phyloP scores from a whole-genome alignment of 1,140 invertebrate species.

The Formica selysi region DNA sequence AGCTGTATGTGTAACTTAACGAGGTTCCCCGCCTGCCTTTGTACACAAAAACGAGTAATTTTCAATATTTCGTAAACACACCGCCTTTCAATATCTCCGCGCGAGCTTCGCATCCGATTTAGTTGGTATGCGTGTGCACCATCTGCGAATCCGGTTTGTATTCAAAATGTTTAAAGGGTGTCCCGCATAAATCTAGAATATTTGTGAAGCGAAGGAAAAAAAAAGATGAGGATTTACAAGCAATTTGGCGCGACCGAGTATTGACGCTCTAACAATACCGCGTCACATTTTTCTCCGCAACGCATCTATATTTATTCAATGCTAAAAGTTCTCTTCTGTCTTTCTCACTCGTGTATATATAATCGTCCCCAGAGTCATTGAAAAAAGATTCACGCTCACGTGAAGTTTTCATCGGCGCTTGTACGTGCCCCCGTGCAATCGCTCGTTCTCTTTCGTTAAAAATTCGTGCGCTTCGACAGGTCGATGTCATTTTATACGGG shows the following conservation, averaged over 20 bases:
- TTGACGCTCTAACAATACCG: conserved; percentile 37
- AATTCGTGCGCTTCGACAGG: conserved; percentile 25
- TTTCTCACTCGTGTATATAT: background rate
- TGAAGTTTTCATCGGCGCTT: conserved; percentile 40
- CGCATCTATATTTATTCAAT: conserved; percentile 37
- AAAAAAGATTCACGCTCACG: conserved; percentile 39
- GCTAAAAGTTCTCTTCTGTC: background rate
- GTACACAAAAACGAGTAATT: conserved; percentile 11
- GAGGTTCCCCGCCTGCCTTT: background rate
- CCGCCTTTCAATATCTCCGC: conserved; percentile 38
- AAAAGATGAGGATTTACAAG: conserved; percentile 35
- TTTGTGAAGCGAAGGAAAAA: conserved; percentile 32
- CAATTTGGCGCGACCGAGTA: conserved; percentile 50
- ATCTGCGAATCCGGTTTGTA: conserved; percentile 69
- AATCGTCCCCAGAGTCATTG: conserved; percentile 10
- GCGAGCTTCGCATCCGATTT: conserved; percentile 20
- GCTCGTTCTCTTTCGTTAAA: conserved; percentile 39
- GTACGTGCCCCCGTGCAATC: conserved; percentile 30
- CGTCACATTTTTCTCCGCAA: background rate
- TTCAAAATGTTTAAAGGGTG: conserved; percentile 56
- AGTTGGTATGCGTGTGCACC: conserved; percentile 48
- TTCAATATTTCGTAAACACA: conserved; percentile 51
- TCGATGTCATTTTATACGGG: conserved; percentile 31
- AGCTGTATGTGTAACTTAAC: conserved; percentile 1
- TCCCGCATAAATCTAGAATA: conserved; percentile 55